Base-by-base conservation (phyloP, 2,888 invertebrate genomes). In the Diarsia rubi region DNA sequence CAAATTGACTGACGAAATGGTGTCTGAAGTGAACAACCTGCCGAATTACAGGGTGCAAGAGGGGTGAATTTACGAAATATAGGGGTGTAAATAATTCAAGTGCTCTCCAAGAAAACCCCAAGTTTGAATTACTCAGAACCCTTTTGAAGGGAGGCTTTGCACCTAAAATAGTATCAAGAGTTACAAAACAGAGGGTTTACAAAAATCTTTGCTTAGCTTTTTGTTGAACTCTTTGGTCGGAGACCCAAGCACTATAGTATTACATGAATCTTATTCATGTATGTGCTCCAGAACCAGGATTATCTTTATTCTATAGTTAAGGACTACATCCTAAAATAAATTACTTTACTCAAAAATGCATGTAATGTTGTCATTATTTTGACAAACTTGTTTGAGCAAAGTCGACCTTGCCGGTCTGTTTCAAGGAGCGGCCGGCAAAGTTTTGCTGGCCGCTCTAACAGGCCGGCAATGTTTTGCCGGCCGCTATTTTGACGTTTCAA, bases 51-150 rank as follows among this genome's bases (percentile, higher is more conserved):
- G n/a, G 27, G 45, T 42, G 24, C 69, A 64, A 54, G 69, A 74
- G 83, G 81, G 81, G 74, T 63, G 74, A 74, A 47, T 69, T 42
- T 14, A 6, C 57, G 57, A 83, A 49, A 42, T 62, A 42, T 59
- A 49, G 66, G 82, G 81, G 71, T 71, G 75, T 83, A 66, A 82
- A 83, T 71, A 66, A 82, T 82, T 83, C 81, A 83, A 75, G 57
- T 31, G 52, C 64, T 5, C 49, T 44, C 14, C 52, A 63, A 72
- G 71, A 45, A 71, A 70, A 37, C 11, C 31, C 45, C 65, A 24
- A 44, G 57, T 69, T 75, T 47, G 49, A 42, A 45, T 74, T 69
- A 73, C 31, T n/a, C 21, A 47, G 37, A 54, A 44, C 79, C 54
- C 47, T 49, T 49, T 21, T 47, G 72, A 12, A 31, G 67, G 69